These are phyloP conservation scores for Cyprinodon tularosa DNA, from an alignment of 2,113 vertebrate species.

Conservation along the genomic window DNA sequence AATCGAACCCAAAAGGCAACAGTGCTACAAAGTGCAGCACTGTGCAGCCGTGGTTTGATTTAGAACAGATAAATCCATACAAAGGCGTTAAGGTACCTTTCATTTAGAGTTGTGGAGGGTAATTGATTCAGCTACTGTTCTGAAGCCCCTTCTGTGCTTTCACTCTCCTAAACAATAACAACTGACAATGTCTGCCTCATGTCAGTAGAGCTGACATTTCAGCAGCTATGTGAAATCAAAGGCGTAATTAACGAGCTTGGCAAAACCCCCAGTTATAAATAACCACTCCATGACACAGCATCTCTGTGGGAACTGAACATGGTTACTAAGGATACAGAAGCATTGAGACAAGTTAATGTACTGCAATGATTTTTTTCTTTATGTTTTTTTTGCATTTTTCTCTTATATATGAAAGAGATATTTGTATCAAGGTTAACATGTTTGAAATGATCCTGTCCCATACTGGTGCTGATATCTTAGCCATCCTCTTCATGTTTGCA, in stretches of 20 bases:
- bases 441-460: not conserved
- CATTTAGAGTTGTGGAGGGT: conserved; percentile 41
- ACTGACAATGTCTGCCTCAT: conserved; percentile 48
- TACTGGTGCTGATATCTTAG: not conserved
- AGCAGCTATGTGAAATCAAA: conserved; percentile 13
- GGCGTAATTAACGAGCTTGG: conserved; percentile 34
- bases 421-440: conserved; percentile 8
- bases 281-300: conserved; percentile 9
- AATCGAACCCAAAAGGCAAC: too few species aligned
- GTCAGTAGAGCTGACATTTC: conserved; percentile 40
- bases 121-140: conserved; percentile 60
- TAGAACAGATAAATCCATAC: conserved; percentile 53
- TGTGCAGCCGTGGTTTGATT: conserved; percentile 60
- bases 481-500: not conserved
- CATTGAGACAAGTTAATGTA: conserved; percentile 5
- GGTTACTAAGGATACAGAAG: conserved; percentile 16
- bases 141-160: conserved; percentile 38
- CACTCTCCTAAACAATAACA: conserved; percentile 39
- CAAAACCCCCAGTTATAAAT: conserved; percentile 30
- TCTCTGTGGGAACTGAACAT: conserved; percentile 18
- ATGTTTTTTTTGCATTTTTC: conserved; percentile 5
- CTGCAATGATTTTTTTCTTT: conserved; percentile 9
- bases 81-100: conserved; percentile 58
- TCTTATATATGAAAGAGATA: not conserved
- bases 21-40: too few species aligned